Conservation (phyloP, 2,888 invertebrate genomes). For the Poecilobothrus nobilitatus region DNA sequence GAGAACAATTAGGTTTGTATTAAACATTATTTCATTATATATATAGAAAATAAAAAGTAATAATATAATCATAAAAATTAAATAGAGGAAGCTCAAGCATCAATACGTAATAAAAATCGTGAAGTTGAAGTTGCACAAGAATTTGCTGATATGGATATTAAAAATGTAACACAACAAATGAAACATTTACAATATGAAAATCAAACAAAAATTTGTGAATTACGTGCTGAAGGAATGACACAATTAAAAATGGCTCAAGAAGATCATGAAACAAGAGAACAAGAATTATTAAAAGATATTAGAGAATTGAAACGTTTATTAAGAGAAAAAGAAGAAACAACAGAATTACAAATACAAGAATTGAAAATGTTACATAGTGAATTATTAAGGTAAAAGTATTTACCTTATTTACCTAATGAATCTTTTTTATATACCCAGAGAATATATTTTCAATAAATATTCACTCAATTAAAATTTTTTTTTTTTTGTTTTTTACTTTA, state of each 20-base stretch:
- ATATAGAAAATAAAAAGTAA: not conserved
- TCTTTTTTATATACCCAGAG: not conserved
- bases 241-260: conserved; percentile 77
- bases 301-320: conserved; percentile 47
- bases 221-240: conserved; percentile 75
- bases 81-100: conserved; percentile 44
- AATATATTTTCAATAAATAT: conserved; percentile 8
- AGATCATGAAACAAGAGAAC: conserved; percentile 67
- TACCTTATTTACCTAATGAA: not conserved
- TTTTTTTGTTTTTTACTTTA: no score
- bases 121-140: conserved; percentile 83
- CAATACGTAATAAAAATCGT: conserved; percentile 62
- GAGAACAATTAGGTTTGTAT: conserved; percentile 68
- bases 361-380: conserved; percentile 38
- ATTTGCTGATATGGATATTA: conserved; percentile 77
- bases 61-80: no score
- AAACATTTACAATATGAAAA: conserved; percentile 90
- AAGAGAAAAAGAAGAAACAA: conserved; percentile 46
- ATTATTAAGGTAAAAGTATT: conserved; percentile 32
- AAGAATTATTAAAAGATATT: conserved; percentile 57
- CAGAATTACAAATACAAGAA: conserved; percentile 39
- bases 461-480: not conserved
- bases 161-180: conserved; percentile 84
- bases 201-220: conserved; percentile 72
- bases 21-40: not conserved